Percentiles rank a stretch among this genome's conserved stretches.
These are phyloP conservation scores for Daboia siamensis DNA, from an alignment of 2,113 vertebrate species.

Conservation along the genomic window DNA sequence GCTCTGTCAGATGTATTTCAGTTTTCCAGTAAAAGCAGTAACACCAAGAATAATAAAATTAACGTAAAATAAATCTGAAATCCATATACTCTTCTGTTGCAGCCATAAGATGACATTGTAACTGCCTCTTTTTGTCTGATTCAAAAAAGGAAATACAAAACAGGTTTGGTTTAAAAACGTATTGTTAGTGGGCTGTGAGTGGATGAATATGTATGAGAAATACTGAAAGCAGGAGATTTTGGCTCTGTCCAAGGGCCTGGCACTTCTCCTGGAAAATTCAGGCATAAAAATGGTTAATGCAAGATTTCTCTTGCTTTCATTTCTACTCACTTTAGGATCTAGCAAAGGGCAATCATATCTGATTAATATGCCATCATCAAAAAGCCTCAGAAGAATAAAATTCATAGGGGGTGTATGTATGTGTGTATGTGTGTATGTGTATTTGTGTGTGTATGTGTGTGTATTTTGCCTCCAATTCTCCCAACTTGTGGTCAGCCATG, in stretches of 20 bases:
- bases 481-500: background rate
- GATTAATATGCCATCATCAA: conserved; percentile 5
- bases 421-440: background rate
- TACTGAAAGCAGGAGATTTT: background rate
- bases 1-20: background rate
- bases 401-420: background rate
- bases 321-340: background rate
- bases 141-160: background rate
- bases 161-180: background rate
- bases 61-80: background rate
- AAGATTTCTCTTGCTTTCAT: background rate
- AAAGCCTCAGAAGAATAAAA: background rate
- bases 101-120: background rate
- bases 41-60: background rate
- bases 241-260: background rate
- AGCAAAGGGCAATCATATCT: background rate
- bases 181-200: background rate
- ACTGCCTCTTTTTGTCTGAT: background rate
- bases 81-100: background rate
- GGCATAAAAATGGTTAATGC: background rate
- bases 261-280: background rate
- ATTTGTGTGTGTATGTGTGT: background rate
- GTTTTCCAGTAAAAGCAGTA: background rate
- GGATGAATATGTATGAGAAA: background rate
- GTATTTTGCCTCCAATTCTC: background rate